These are phyloP conservation scores for Plagiodera versicolora DNA, from an alignment of 2,888 invertebrate species.

Conservation along the genomic window DNA sequence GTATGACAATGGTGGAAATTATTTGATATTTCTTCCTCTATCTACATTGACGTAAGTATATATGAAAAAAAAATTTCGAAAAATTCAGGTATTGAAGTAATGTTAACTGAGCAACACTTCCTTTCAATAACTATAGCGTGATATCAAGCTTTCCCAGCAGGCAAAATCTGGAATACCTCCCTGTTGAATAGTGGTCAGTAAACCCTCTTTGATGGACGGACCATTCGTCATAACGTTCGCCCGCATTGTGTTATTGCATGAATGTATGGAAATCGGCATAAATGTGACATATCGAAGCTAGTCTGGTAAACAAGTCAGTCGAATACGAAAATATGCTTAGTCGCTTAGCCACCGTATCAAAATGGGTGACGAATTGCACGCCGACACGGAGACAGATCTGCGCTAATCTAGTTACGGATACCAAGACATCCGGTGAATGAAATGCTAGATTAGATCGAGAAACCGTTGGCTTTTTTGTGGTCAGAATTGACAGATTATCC, in stretches of 20 bases:
- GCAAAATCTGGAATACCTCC: slow-evolving; percentile 10
- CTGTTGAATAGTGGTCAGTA: slow-evolving; percentile 44
- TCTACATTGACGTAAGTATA: no score
- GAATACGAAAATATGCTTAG: slow-evolving; percentile 32
- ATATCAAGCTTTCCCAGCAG: neutral
- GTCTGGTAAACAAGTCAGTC: slow-evolving; percentile 48
- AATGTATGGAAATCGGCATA: slow-evolving; percentile 52
- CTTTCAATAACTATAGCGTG: neutral
- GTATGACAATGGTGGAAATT: neutral
- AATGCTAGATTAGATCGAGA: neutral
- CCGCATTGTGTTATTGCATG: slow-evolving; percentile 50
- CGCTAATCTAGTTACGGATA: neutral
- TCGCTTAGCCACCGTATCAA: slow-evolving; percentile 38
- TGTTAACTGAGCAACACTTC: no score
- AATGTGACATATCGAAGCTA: slow-evolving; percentile 50
- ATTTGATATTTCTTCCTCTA: no score
- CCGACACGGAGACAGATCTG: neutral
- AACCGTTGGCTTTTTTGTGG: neutral
- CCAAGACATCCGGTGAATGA: neutral
- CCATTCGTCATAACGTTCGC: slow-evolving; percentile 51
- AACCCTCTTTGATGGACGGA: slow-evolving; percentile 50
- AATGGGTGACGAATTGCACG: slow-evolving; percentile 15
- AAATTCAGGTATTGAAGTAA: no score
- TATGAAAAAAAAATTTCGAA: no score
- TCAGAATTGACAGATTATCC: neutral